These are phyloP conservation scores for Nomada fabriciana DNA, from an alignment of 2,888 invertebrate genomes.

Conservation along the genomic window DNA sequence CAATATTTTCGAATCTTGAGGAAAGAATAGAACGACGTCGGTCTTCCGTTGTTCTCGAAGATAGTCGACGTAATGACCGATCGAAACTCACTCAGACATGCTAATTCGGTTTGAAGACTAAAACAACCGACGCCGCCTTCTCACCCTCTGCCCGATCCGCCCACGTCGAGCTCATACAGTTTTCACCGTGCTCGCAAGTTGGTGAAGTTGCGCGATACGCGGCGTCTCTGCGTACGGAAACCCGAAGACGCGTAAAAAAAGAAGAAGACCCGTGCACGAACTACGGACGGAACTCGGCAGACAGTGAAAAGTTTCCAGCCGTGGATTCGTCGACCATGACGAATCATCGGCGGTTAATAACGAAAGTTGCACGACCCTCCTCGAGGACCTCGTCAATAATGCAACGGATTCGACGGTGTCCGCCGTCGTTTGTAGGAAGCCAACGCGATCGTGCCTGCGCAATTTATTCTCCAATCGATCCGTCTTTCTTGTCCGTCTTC, in stretches of 20 bases:
- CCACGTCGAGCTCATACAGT: constrained; percentile 62
- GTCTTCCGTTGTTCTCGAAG: background rate
- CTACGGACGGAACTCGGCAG: background rate
- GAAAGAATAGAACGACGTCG: background rate
- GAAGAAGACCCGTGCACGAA: background rate
- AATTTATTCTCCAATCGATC: constrained; percentile 30
- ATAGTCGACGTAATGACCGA: constrained; percentile 42
- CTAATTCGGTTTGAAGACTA: constrained; percentile 79
- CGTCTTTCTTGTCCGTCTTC: background rate
- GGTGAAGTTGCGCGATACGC: constrained; percentile 66
- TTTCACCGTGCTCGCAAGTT: constrained; percentile 73
- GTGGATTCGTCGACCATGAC: constrained; percentile 42
- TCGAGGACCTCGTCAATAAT: constrained; percentile 39
- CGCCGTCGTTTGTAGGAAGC: background rate
- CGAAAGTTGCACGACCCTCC: constrained; percentile 53
- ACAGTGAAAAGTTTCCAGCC: constrained; percentile 60
- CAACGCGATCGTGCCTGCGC: constrained; percentile 37
- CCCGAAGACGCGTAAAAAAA: constrained; percentile 5
- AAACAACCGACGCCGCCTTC: constrained; percentile 57
- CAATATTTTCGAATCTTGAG: too few relatives aligned
- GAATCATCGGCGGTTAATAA: constrained; percentile 58
- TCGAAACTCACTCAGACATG: constrained; percentile 79
- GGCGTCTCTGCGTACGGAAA: too few relatives aligned
- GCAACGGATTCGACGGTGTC: constrained; percentile 19
- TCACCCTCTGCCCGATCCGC: constrained; percentile 39